Conservation (phyloP, 2,797 vertebrate species). For the Synaphobranchus kaupii region DNA sequence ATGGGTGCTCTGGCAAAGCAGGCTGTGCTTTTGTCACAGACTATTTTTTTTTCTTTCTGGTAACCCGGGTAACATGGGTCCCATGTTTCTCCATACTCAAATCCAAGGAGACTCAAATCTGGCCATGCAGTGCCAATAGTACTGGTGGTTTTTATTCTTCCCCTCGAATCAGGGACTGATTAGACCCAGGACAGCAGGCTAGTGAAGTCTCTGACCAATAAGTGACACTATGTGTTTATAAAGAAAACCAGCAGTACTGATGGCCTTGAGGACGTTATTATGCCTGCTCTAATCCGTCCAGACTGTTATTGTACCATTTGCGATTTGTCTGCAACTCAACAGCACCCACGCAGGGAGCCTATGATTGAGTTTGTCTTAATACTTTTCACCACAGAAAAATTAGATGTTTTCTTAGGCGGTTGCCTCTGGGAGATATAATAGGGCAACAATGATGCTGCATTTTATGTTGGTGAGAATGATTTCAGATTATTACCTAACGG, state of each 20-base stretch:
- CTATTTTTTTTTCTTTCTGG: not conserved
- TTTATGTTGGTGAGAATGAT: not conserved
- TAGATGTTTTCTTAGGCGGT: not conserved
- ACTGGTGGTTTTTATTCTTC: too few species aligned
- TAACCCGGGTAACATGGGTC: not conserved
- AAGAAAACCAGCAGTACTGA: too few species aligned
- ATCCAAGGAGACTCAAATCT: too few species aligned
- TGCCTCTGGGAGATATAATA: not conserved
- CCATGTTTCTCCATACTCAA: too few species aligned
- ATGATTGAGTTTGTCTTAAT: not conserved
- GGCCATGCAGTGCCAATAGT: too few species aligned
- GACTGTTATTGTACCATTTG: not conserved
- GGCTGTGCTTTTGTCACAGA: not conserved
- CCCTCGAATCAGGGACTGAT: too few species aligned
- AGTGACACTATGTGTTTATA: too few species aligned
- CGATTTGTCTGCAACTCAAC: not conserved
- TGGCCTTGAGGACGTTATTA: not conserved
- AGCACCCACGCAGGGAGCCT: not conserved
- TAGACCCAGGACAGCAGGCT: too few species aligned
- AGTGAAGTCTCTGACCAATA: too few species aligned
- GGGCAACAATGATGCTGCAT: not conserved
- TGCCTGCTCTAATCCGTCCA: not conserved
- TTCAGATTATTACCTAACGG: not conserved
- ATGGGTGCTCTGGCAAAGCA: not conserved
- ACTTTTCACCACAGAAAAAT: not conserved